A percentile compares a stretch with the other conserved stretches of the same genome.
These are phyloP conservation scores for Meloidogyne floridensis DNA, from an alignment of 1,140 invertebrate genomes.

Conservation along the genomic window DNA sequence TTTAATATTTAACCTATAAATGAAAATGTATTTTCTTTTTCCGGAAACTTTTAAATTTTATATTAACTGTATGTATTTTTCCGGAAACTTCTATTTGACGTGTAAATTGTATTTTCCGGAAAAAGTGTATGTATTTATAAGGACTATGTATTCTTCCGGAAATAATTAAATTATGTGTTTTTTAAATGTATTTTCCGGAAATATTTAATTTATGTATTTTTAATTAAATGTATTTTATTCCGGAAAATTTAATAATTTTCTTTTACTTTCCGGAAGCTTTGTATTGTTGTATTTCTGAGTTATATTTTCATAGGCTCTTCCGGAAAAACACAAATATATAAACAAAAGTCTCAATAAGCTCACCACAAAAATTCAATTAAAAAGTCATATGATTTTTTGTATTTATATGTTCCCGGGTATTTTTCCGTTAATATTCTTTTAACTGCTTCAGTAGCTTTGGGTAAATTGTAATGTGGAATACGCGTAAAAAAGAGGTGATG, in stretches of 20 bases:
- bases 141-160: not conserved
- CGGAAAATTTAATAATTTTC: too few relatives aligned
- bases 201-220: too few relatives aligned
- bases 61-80: not conserved
- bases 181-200: too few relatives aligned
- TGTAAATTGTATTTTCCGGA: too few relatives aligned
- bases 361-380: slow-evolving; percentile 54
- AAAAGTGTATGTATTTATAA: too few relatives aligned
- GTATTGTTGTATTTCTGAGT: too few relatives aligned
- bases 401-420: slow-evolving; percentile 59
- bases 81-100: not conserved
- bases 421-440: slow-evolving; percentile 49
- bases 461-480: slow-evolving; percentile 68
- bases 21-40: too few relatives aligned
- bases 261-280: too few relatives aligned
- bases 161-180: not conserved
- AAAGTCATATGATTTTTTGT: slow-evolving; percentile 50
- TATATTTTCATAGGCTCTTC: too few relatives aligned
- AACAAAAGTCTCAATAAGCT: not conserved
- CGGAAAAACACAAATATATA: too few relatives aligned
- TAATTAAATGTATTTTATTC: too few relatives aligned
- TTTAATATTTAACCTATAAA: slow-evolving; percentile 48
- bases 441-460: slow-evolving; percentile 66
- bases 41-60: not conserved
- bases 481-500: slow-evolving; percentile 68